phyloP scores from a whole-genome alignment of 2,888 invertebrate genomes.

The Acronicta leporina region DNA sequence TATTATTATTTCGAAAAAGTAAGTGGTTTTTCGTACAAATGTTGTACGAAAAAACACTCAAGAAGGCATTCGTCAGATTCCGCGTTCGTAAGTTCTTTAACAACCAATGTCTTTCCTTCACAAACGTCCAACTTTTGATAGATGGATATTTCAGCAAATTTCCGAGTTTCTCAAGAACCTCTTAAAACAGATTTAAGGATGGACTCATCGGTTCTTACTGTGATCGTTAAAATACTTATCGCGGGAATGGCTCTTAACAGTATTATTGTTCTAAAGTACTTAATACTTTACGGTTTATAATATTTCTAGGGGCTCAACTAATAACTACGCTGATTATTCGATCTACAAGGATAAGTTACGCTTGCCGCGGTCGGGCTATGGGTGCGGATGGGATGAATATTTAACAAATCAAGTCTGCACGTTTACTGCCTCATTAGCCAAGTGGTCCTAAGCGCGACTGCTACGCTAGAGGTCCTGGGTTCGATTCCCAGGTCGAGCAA shows the following conservation, averaged over 20 bases:
- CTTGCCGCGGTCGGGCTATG: no score
- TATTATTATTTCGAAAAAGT: no score
- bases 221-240: slow-evolving; percentile 14
- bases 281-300: not conserved
- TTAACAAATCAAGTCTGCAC: no score
- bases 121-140: slow-evolving; percentile 29
- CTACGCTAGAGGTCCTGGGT: no score
- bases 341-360: no score
- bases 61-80: slow-evolving; percentile 9
- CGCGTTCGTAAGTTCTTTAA: slow-evolving; percentile 32
- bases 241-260: slow-evolving; percentile 4
- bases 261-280: slow-evolving; percentile 12
- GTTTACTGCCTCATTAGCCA: no score
- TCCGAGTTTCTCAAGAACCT: slow-evolving; percentile 18
- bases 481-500: no score
- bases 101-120: slow-evolving; percentile 37
- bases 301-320: not conserved
- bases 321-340: no score
- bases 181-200: slow-evolving; percentile 40
- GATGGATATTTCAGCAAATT: slow-evolving; percentile 28
- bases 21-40: no score
- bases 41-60: slow-evolving; percentile 1
- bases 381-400: no score
- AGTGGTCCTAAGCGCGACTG: no score
- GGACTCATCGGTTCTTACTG: slow-evolving; percentile 25